These are phyloP conservation scores for Catalaphyllia jardinei DNA, from an alignment of 64 coral and sea anemone genomes.

Conservation along the genomic window DNA sequence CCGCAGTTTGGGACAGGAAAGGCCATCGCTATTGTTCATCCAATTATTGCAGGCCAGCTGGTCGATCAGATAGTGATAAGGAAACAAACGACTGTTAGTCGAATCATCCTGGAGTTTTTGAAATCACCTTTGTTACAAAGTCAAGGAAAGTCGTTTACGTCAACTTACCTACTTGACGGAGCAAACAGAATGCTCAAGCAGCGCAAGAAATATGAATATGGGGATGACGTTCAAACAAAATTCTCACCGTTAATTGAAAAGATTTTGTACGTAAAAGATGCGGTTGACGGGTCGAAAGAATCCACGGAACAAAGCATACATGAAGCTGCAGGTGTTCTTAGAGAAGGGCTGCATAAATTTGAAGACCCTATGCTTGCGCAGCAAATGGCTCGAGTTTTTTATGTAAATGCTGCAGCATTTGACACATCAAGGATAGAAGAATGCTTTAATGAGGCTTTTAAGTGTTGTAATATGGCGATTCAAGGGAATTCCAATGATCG, in stretches of 20 bases:
- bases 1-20: conserved; percentile 46
- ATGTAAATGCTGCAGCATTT: conserved; percentile 37
- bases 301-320: conserved; percentile 33
- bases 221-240: conserved; percentile 44
- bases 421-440: background rate
- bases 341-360: conserved; percentile 46
- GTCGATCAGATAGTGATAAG: conserved; percentile 13
- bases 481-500: conserved; percentile 13
- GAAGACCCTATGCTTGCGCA: conserved; percentile 59
- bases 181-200: conserved; percentile 55
- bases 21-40: conserved; percentile 58
- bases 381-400: conserved; percentile 71
- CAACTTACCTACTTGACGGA: background rate
- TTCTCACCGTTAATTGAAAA: conserved; percentile 69
- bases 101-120: conserved; percentile 30
- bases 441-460: conserved; percentile 28
- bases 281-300: background rate
- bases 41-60: conserved; percentile 36
- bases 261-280: conserved; percentile 29
- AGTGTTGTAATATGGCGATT: conserved; percentile 18
- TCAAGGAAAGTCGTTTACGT: conserved; percentile 17
- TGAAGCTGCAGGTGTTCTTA: conserved; percentile 33
- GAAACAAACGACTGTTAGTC: conserved; percentile 14
- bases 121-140: conserved; percentile 27
- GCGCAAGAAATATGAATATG: conserved; percentile 64